phyloP scores from a whole-genome alignment of 2,113 vertebrate genomes.

The Apus apus region DNA sequence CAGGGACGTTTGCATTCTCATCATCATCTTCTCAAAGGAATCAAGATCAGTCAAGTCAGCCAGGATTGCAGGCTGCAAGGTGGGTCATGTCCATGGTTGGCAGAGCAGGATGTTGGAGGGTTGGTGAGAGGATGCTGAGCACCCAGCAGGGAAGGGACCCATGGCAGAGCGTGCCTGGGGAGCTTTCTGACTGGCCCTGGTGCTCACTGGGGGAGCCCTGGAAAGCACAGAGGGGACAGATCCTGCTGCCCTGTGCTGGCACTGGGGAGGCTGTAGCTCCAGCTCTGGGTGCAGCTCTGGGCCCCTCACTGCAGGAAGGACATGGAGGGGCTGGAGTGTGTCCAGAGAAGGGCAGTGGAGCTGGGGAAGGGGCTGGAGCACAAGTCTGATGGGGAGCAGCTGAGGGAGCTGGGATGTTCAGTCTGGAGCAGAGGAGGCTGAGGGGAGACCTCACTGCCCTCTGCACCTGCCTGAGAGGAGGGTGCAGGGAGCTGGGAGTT shows the following conservation, averaged over 20 bases:
- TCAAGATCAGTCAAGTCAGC: background rate
- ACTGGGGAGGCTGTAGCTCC: too few species aligned
- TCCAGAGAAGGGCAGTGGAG: too few species aligned
- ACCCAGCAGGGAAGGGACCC: background rate
- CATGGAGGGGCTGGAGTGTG: too few species aligned
- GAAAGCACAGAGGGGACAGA: background rate
- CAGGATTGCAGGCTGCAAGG: background rate
- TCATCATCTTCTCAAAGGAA: background rate
- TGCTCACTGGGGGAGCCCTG: background rate
- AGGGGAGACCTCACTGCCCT: too few species aligned
- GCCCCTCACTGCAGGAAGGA: too few species aligned
- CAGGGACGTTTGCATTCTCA: background rate
- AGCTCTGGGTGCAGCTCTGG: too few species aligned
- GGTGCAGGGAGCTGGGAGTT: too few species aligned
- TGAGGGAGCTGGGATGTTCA: too few species aligned
- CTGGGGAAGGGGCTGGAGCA: too few species aligned
- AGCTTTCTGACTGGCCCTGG: background rate
- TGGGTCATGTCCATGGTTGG: fast-evolving
- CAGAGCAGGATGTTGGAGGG: background rate
- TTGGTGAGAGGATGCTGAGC: fast-evolving
- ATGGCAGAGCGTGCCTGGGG: background rate
- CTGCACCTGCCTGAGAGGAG: too few species aligned
- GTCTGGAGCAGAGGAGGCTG: too few species aligned
- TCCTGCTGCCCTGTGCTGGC: background rate
- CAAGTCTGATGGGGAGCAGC: too few species aligned